A percentile compares a stretch with the other conserved stretches of the same genome.
These are phyloP conservation scores for Embiotoca jacksoni DNA, from an alignment of 2,113 vertebrate genomes.

Conservation along the genomic window DNA sequence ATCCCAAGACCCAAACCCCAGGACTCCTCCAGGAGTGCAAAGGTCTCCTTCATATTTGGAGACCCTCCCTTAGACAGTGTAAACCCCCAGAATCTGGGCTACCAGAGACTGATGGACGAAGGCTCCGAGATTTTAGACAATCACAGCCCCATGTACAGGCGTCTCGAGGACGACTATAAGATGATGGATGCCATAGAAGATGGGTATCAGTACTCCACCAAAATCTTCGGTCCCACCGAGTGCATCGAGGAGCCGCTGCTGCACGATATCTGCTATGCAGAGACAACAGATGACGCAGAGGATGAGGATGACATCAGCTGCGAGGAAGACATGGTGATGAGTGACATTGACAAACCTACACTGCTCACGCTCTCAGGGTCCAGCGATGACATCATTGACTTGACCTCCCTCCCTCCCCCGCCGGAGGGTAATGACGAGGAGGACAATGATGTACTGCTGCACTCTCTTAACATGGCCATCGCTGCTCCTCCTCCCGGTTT, in stretches of 20 bases:
- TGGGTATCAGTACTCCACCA: conserved; percentile 89
- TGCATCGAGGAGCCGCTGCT: conserved; percentile 96
- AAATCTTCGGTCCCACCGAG: conserved; percentile 91
- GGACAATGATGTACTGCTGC: conserved; percentile 93
- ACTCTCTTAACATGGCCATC: conserved; percentile 97
- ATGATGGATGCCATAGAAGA: conserved; percentile 90
- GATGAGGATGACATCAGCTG: conserved; percentile 98
- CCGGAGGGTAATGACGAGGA: conserved; percentile 94
- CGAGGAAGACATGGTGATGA: conserved; percentile 93
- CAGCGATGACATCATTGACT: conserved; percentile 98
- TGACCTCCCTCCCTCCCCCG: conserved; percentile 98
- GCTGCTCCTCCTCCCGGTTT: conserved; percentile 98
- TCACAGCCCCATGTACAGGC: conserved; percentile 88
- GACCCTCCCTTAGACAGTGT: conserved; percentile 90
- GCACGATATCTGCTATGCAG: conserved; percentile 96
- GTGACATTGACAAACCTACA: conserved; percentile 90
- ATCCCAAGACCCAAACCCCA: conserved; percentile 90
- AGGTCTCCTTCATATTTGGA: conserved; percentile 99
- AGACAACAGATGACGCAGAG: conserved; percentile 95
- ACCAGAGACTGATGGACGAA: conserved; percentile 95
- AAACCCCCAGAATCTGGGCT: conserved; percentile 92
- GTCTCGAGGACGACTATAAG: conserved; percentile 92
- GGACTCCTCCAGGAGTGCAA: conserved; percentile 92
- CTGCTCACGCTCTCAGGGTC: conserved; percentile 95
- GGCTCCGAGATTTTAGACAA: conserved; percentile 91